phyloP scores from a whole-genome alignment of 2,888 invertebrate species.

The Hirtodrosophila trivittata region DNA sequence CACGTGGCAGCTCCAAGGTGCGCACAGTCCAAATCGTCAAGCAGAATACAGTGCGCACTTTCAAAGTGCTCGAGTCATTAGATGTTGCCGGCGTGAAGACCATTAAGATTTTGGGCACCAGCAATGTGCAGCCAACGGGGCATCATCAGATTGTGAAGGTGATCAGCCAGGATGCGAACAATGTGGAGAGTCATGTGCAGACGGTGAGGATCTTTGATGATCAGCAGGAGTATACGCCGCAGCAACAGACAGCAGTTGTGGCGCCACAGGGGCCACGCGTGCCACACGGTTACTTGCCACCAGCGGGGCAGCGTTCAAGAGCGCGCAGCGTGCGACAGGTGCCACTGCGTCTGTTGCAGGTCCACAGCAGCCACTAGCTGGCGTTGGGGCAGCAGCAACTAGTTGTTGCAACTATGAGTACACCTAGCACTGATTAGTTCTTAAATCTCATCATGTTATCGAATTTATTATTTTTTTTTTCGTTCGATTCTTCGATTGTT shows the following conservation, averaged over 20 bases:
- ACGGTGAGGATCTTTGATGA: slow-evolving; percentile 80
- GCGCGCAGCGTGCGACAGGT: slow-evolving; percentile 46
- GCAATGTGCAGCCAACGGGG: slow-evolving; percentile 73
- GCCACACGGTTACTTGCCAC: slow-evolving; percentile 52
- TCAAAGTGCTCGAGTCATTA: slow-evolving; percentile 76
- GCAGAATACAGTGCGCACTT: slow-evolving; percentile 64
- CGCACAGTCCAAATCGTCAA: slow-evolving; percentile 81
- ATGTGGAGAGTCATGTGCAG: slow-evolving; percentile 65
- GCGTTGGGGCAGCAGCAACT: background rate
- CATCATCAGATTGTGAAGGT: slow-evolving; percentile 76
- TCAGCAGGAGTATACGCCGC: slow-evolving; percentile 38
- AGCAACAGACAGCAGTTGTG: slow-evolving; percentile 2
- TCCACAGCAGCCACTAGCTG: slow-evolving; percentile 31
- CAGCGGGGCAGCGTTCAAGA: slow-evolving; percentile 53
- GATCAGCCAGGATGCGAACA: slow-evolving; percentile 63
- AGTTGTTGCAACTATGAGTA: background rate
- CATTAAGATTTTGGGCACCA: slow-evolving; percentile 79
- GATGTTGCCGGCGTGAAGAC: slow-evolving; percentile 79
- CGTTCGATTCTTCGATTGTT: slow-evolving; percentile 6
- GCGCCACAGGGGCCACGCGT: background rate
- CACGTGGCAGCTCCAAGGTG: slow-evolving; percentile 63
- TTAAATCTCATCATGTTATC: slow-evolving; percentile 50
- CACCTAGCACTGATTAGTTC: slow-evolving; percentile 71
- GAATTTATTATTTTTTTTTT: slow-evolving; percentile 8
- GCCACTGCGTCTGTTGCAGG: slow-evolving; percentile 52